These are phyloP conservation scores for Aspidiotus destructor DNA, from an alignment of 2,888 invertebrate genomes.

Conservation along the genomic window DNA sequence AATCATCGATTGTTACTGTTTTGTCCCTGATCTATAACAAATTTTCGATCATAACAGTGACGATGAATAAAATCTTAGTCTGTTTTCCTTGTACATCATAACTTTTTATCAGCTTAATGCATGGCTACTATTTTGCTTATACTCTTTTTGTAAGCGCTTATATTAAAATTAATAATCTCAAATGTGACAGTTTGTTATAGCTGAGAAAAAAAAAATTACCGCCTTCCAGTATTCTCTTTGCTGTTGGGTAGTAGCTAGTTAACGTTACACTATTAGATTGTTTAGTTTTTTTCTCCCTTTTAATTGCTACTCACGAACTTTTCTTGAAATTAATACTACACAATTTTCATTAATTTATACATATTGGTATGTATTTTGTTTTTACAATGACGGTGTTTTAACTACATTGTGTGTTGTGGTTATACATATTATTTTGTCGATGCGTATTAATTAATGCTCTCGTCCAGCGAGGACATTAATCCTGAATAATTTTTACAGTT, in stretches of 20 bases:
- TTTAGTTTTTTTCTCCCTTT: constrained; percentile 12
- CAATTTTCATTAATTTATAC: background rate
- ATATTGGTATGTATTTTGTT: too few relatives aligned
- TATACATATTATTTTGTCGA: too few relatives aligned
- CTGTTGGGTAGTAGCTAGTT: constrained; percentile 22
- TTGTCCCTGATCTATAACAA: background rate
- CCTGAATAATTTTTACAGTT: too few relatives aligned
- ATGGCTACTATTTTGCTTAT: constrained; percentile 25
- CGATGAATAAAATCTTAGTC: background rate
- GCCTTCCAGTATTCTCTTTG: constrained; percentile 31
- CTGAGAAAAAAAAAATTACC: background rate
- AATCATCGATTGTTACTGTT: constrained; percentile 2
- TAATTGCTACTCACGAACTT: constrained; percentile 6
- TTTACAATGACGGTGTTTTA: too few relatives aligned
- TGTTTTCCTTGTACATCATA: background rate
- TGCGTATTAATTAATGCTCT: too few relatives aligned
- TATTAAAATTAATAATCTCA: constrained; percentile 14
- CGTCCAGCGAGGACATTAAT: too few relatives aligned
- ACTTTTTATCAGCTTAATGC: constrained; percentile 29
- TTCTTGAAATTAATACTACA: background rate
- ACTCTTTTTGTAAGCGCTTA: constrained; percentile 22
- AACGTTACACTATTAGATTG: constrained; percentile 17
- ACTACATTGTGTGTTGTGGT: too few relatives aligned
- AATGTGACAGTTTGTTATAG: background rate
- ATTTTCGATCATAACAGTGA: background rate